Evolutionary conservation across 2,797 vertebrate species (phyloP).

Genomic region (Muraenolepis orangiensis): DNA sequence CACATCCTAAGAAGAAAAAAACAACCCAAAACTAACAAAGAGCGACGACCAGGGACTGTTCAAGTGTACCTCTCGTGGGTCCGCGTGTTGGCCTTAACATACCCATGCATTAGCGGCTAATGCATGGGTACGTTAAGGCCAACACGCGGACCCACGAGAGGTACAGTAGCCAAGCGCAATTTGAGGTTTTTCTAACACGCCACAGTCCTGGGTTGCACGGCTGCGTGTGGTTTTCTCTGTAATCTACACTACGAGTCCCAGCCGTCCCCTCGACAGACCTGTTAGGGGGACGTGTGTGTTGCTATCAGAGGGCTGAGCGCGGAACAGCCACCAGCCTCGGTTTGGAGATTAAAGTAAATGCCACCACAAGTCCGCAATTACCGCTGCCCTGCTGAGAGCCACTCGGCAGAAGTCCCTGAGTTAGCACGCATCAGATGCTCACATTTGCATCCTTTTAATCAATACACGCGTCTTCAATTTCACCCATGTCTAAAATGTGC

Average conservation of each 20-base stretch:
- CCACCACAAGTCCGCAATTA: conserved; percentile 68
- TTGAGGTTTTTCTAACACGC: conserved; percentile 55
- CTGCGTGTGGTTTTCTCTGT: conserved; percentile 65
- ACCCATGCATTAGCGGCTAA: not conserved
- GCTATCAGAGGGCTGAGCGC: conserved; percentile 62
- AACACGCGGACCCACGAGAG: not conserved
- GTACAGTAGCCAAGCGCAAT: too few relatives aligned
- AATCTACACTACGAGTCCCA: conserved; percentile 63
- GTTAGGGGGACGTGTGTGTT: conserved; percentile 60
- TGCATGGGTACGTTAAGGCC: not conserved
- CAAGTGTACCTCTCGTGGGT: not conserved
- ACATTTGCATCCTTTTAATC: not conserved
- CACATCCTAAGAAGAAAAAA: not conserved
- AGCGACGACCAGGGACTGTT: not conserved
- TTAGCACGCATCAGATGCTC: conserved; percentile 40
- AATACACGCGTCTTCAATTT: not conserved
- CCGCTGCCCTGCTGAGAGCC: conserved; percentile 54
- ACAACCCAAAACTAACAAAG: not conserved
- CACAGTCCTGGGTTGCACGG: conserved; percentile 59
- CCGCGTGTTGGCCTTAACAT: not conserved
- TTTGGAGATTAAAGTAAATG: conserved; percentile 75
- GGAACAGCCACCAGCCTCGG: conserved; percentile 67
- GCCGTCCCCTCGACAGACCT: conserved; percentile 69
- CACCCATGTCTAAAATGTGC: not conserved
- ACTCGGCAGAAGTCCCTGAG: conserved; percentile 54